Base-by-base conservation (phyloP, 92 coral and sea anemone species). In the Pocillopora meandrina region DNA sequence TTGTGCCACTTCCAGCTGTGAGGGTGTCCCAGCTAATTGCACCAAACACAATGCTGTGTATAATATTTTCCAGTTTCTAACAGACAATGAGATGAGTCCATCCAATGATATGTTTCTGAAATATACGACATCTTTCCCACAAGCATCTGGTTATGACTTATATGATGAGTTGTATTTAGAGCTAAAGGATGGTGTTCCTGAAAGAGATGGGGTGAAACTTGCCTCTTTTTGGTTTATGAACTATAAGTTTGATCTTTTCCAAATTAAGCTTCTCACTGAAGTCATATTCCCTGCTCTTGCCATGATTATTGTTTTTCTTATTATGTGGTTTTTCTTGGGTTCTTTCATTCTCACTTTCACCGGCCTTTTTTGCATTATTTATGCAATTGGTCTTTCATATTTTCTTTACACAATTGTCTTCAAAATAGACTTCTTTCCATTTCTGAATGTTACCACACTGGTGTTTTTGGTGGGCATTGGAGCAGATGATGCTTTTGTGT, bases 401-500 rank as follows among this genome's bases (percentile, higher is more conserved):
- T 96, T 94, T 88, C 82, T 94, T 18, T 96, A 96, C 89, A 94
- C 91, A 71, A 75, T 79, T 21, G 95, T 92, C 12, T 94, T 96
- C 59, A 81, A 91, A 12, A 71, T 96, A 75, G 86, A 79, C 12
- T 96, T 96, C 81, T 96, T 96, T 55, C 99, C 99, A 31, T 96
- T 96, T 86, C 87, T 96, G 12, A 96, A 96, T 72, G 91, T 96
- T 47, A 83, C 89, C 2, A 85, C 99, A 1, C 76, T 94, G 20
- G 87, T 96, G 11, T 96, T 96, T 75, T 88, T 96, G 65, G 98
- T 96, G 65, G 99, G 99, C 10, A 96, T 96, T 72, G 98, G 99
- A 9, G 99, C 99, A 0, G 99, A 96, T 61, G 98, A 96, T 75
- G 98, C 98, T 1, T 96, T 96, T 82, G 97, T 96, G 16, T 96